Base-by-base conservation (phyloP, 2,797 vertebrate species). In the Syngnathus rostellatus region DNA sequence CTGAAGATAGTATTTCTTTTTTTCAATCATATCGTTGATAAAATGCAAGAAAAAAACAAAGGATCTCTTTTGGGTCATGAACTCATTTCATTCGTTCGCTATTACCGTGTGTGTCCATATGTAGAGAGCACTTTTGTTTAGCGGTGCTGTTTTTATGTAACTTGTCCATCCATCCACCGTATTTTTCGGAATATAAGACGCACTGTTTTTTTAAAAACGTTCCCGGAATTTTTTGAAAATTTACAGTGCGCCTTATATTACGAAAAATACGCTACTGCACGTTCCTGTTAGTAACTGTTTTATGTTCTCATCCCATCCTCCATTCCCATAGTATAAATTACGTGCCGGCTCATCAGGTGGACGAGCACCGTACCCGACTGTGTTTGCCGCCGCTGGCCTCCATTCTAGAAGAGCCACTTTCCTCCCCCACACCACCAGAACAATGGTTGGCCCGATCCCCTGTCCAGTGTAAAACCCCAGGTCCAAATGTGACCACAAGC, bases 311-410 rank as follows among this genome's bases (percentile, higher is more conserved):
- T 60, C 51, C 61, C 23, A 0, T 39, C 39, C 68, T 46, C 39
- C 23, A 1, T 23, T 70, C 88, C 54, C 88, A 51, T 88, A 98
- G 95, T 79, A 87, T 98, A 86, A 93, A 87, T 0, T 97, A 93
- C 67, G 91, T 98, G 68, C 87, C 93, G 69, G 91, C 91, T 71
- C 90, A 89, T 74, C 89, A 91, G 80, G 87, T 96, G 86, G 91
- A 94, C 6, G 89, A 93, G 23, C 91, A 95, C 86, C 91, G 89
- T 70, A 66, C 79, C 45, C 76, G 66, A 68, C 79, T 94, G 72
- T 80, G 85, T 79, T 91, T 91, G 59, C 89, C 89, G 8, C 75
- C 87, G 69, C 88, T 90, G 73, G 90, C 83, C 62, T 69, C 87
- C 69, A 54, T 88, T 68, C 55, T 81, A n/a, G 74, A 66, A 16